These are phyloP conservation scores for Planiliza haematocheilus DNA, from an alignment of 2,113 vertebrate species.

Conservation along the genomic window DNA sequence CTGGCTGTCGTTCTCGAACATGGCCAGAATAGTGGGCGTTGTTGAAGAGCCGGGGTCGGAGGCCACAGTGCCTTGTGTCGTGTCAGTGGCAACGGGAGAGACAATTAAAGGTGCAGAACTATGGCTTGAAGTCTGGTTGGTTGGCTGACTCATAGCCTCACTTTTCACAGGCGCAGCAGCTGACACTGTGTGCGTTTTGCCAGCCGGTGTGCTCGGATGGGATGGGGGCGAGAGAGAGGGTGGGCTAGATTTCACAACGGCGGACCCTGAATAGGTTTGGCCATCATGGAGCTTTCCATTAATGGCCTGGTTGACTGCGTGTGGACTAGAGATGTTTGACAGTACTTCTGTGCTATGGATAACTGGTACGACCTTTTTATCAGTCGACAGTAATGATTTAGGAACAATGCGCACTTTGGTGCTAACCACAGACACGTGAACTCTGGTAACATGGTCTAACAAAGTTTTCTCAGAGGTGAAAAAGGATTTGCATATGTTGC, in stretches of 20 bases:
- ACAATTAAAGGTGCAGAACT: neutral
- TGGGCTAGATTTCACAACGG: neutral
- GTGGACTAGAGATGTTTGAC: neutral
- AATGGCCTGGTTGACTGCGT: slow-evolving; percentile 15
- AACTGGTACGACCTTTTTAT: neutral
- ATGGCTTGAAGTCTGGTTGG: neutral
- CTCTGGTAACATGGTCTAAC: slow-evolving; percentile 49
- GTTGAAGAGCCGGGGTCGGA: neutral
- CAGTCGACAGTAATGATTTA: neutral
- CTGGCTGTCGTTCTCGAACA: slow-evolving; percentile 76
- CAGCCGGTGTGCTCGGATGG: neutral
- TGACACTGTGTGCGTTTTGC: neutral
- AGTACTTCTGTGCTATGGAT: neutral
- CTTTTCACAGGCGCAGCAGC: neutral
- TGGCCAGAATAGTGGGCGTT: slow-evolving; percentile 59
- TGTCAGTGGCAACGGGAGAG: neutral
- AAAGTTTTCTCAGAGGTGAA: slow-evolving; percentile 54
- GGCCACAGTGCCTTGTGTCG: neutral
- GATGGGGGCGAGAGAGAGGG: neutral
- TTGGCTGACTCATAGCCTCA: neutral
- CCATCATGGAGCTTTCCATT: slow-evolving; percentile 25
- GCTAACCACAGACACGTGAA: slow-evolving; percentile 65
- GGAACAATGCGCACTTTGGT: slow-evolving; percentile 59
- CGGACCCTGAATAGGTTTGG: neutral
- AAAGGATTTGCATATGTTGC: slow-evolving; percentile 63